Evolutionary conservation across 2,797 vertebrate genomes (phyloP).

Genomic region (Buceros bicornis): DNA sequence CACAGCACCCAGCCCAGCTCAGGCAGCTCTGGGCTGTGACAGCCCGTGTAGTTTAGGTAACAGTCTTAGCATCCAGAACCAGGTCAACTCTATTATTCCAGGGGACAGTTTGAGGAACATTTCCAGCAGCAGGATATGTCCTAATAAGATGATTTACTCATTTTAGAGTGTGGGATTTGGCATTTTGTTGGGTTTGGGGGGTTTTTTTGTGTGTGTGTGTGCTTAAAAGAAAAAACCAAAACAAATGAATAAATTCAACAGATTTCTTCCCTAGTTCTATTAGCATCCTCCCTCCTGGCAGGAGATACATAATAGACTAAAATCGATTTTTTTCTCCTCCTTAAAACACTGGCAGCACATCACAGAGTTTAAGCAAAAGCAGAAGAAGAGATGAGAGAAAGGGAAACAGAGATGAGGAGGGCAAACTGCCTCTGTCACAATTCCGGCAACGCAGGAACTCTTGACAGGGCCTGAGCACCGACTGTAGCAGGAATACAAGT

Average conservation of each 20-base stretch:
- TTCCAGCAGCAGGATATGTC: not conserved
- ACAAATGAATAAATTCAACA: not conserved
- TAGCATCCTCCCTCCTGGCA: not conserved
- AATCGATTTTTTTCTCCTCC: not conserved
- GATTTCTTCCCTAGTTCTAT: not conserved
- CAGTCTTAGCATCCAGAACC: not conserved
- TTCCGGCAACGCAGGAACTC: not conserved
- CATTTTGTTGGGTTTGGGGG: no score
- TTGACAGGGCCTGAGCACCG: not conserved
- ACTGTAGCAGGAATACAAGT: not conserved
- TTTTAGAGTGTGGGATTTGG: not conserved
- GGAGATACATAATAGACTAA: not conserved
- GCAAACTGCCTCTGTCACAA: not conserved
- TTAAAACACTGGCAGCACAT: slow-evolving; percentile 20
- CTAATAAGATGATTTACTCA: not conserved
- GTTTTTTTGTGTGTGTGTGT: not conserved
- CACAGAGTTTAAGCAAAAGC: not conserved
- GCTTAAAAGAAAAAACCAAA: not conserved
- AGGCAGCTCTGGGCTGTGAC: rapidly evolving
- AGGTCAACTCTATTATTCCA: not conserved
- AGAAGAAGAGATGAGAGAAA: not conserved
- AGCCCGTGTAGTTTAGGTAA: not conserved
- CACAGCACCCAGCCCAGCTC: not conserved
- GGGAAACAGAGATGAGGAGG: not conserved
- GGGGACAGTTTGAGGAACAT: not conserved